phyloP scores from a whole-genome alignment of 92 coral and sea anemone genomes.

The Actinernus sp. region DNA sequence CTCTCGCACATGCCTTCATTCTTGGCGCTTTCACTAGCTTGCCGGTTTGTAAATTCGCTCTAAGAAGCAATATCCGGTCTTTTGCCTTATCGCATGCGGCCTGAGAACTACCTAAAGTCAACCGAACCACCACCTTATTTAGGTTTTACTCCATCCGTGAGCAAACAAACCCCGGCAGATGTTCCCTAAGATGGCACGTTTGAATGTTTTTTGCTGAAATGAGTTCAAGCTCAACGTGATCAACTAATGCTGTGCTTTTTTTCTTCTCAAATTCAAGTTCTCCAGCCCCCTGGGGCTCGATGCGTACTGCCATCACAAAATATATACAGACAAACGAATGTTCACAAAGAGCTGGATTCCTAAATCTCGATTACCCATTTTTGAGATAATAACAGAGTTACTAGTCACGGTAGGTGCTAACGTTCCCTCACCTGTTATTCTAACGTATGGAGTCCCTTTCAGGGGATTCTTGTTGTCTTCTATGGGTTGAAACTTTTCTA shows the following conservation, averaged over 20 bases:
- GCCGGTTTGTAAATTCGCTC: background rate
- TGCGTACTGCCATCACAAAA: background rate
- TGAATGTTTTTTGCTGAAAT: background rate
- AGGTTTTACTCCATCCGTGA: conserved; percentile 8
- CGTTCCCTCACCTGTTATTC: conserved; percentile 11
- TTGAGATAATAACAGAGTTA: background rate
- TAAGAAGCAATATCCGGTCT: background rate
- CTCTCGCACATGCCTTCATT: background rate
- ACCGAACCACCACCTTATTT: conserved; percentile 13
- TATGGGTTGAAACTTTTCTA: conserved; percentile 4
- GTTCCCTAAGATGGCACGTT: background rate
- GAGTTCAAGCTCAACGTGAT: background rate
- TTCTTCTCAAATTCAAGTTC: conserved; percentile 5
- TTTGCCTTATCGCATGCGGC: conserved; percentile 1
- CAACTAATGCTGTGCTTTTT: background rate
- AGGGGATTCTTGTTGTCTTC: background rate
- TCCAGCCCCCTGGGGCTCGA: conserved; percentile 1
- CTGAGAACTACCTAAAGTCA: background rate
- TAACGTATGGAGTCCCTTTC: background rate
- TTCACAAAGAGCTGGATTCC: background rate
- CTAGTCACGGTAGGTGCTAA: background rate
- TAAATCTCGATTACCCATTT: background rate
- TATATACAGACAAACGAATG: background rate
- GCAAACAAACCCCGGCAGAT: conserved; percentile 24
- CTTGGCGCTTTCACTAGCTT: background rate